A percentile compares a stretch with the other conserved stretches of the same genome.
Evolutionary conservation across 1,140 invertebrate genomes (phyloP).

Genomic region (Drosophila nebulosa): DNA sequence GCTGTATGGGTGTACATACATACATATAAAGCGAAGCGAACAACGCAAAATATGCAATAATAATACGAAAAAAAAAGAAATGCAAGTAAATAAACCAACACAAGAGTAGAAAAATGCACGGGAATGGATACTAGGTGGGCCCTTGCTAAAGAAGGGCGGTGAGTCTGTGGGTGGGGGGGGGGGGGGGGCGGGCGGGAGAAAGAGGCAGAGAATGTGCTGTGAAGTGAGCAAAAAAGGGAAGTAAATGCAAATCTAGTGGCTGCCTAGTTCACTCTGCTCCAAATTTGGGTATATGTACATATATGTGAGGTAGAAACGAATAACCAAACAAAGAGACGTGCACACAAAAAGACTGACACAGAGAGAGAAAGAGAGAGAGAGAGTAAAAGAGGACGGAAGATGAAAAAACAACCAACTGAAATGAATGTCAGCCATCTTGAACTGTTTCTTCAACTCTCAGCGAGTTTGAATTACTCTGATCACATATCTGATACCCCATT

Average conservation of each 20-base stretch:
- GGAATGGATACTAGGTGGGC: background rate
- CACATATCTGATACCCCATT: too few species aligned
- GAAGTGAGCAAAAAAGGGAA: background rate
- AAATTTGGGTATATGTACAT: background rate
- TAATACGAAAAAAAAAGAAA: conserved; percentile 21
- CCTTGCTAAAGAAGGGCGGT: too few species aligned
- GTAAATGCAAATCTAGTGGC: background rate
- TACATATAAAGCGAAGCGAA: conserved; percentile 16
- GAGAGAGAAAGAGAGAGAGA: too few species aligned
- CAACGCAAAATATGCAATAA: conserved; percentile 17
- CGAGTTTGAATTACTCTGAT: too few species aligned
- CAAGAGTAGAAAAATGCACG: conserved; percentile 22
- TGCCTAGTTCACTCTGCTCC: background rate
- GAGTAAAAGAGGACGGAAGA: too few species aligned
- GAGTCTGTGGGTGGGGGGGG: background rate
- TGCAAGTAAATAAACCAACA: conserved; percentile 46
- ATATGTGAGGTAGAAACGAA: background rate
- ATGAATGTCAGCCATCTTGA: too few species aligned
- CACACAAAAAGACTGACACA: too few species aligned
- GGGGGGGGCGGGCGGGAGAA: background rate
- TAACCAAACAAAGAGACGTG: background rate
- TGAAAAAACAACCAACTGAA: too few species aligned
- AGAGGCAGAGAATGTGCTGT: background rate
- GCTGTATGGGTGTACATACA: background rate
- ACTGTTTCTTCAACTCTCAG: too few species aligned